Evolutionary conservation across 2,888 invertebrate species (phyloP).

Genomic region (Tenthredo scrophulariae): DNA sequence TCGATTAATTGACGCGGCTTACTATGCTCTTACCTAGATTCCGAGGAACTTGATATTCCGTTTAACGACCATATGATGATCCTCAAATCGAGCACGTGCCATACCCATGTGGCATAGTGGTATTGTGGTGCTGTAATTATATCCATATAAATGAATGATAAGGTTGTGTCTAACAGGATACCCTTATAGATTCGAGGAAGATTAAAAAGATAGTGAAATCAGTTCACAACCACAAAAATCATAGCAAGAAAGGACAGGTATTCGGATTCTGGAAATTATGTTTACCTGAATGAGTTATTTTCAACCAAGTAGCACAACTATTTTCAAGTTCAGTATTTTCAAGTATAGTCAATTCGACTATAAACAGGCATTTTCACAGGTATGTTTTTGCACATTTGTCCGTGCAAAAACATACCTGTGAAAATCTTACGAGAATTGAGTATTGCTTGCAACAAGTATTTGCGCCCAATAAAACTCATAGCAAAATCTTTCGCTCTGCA

Average conservation of each 20-base stretch:
- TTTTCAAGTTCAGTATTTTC: too few species aligned
- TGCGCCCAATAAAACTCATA: neutral
- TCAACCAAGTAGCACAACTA: too few species aligned
- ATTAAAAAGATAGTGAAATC: neutral
- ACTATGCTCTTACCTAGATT: constrained; percentile 21
- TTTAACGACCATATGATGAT: constrained; percentile 9
- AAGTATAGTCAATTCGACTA: neutral
- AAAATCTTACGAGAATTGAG: neutral
- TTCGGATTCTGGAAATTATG: too few species aligned
- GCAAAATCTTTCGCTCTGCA: neutral
- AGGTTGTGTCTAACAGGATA: neutral
- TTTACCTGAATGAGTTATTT: too few species aligned
- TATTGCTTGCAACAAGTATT: neutral
- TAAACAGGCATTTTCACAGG: too few species aligned
- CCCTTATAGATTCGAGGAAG: neutral
- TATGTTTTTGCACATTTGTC: too few species aligned
- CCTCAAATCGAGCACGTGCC: constrained; percentile 2
- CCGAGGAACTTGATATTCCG: constrained; percentile 26
- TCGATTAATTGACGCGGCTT: constrained; percentile 33
- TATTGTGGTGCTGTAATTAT: neutral
- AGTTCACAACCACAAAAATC: neutral
- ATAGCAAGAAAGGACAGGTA: neutral
- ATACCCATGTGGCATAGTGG: neutral
- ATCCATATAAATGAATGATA: neutral
- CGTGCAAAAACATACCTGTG: neutral